Conservation (phyloP, 1,140 invertebrate species). For the Anoplophora glabripennis region DNA sequence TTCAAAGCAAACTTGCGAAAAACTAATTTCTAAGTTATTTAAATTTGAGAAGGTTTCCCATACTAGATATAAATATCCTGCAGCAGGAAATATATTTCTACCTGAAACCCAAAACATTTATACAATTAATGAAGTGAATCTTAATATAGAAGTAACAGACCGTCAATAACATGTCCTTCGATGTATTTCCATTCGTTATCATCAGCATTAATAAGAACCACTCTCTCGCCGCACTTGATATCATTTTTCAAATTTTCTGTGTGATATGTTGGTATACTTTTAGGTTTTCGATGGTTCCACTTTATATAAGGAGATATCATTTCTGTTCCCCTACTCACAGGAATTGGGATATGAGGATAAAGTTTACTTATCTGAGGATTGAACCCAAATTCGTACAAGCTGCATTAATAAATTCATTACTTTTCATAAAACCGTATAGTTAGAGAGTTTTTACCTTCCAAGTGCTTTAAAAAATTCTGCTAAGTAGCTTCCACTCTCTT, state of each 20-base stretch:
- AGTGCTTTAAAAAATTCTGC: no score
- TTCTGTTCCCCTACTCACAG: conserved; percentile 60
- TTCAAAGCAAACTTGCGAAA: conserved; percentile 80
- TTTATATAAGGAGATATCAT: conserved; percentile 60
- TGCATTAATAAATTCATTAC: conserved; percentile 40
- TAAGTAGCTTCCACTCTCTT: no score
- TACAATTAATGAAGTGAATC: no score
- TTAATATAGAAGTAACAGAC: conserved; percentile 39
- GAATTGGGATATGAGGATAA: conserved; percentile 55
- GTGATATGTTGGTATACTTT: conserved; percentile 42
- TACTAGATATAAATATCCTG: conserved; percentile 80
- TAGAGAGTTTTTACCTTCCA: no score
- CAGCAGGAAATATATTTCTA: conserved; percentile 84
- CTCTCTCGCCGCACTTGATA: conserved; percentile 56
- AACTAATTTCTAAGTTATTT: conserved; percentile 62
- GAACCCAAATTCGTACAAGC: conserved; percentile 59
- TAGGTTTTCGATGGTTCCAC: conserved; percentile 63
- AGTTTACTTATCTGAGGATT: conserved; percentile 55
- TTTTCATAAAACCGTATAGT: no score
- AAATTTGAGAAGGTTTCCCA: conserved; percentile 87
- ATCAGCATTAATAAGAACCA: conserved; percentile 55
- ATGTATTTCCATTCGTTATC: conserved; percentile 75
- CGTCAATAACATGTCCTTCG: conserved; percentile 83
- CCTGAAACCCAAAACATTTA: conserved; percentile 50
- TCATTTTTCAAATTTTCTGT: conserved; percentile 46